A percentile compares a stretch with the other conserved stretches of the same genome.
These are phyloP conservation scores for Mesochorus sp. DNA, from an alignment of 2,888 invertebrate species.

Conservation along the genomic window DNA sequence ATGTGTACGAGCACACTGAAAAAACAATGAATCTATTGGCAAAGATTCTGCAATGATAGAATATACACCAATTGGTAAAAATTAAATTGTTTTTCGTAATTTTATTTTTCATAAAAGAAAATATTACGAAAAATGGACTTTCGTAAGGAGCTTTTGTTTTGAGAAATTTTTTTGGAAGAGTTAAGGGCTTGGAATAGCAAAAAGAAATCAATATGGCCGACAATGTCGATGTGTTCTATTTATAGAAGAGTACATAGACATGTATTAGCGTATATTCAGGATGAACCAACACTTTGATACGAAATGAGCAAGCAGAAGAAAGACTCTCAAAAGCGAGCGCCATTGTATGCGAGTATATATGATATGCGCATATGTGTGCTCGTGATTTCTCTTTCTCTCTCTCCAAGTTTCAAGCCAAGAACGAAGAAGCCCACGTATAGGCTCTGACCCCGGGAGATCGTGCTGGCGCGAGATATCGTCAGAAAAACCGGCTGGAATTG, in stretches of 20 bases:
- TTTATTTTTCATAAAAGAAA: no score
- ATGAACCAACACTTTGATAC: conserved; percentile 8
- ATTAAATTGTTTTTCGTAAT: no score
- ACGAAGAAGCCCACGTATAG: conserved; percentile 52
- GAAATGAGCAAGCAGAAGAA: not conserved
- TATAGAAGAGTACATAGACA: conserved; percentile 21
- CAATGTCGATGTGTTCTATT: conserved; percentile 39
- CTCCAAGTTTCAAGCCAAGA: conserved; percentile 39
- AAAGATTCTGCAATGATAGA: conserved; percentile 62
- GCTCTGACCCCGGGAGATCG: conserved; percentile 56
- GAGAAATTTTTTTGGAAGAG: no score
- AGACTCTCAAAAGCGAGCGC: not conserved
- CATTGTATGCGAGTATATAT: not conserved
- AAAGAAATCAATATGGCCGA: conserved; percentile 63
- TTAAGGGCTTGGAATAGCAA: conserved; percentile 46
- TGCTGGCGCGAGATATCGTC: conserved; percentile 73
- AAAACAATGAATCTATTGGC: conserved; percentile 52
- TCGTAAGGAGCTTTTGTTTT: no score
- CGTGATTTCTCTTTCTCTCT: not conserved
- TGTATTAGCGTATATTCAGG: not conserved
- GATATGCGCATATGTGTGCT: not conserved
- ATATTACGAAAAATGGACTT: no score
- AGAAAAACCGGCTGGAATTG: conserved; percentile 78
- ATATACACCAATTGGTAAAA: conserved; percentile 61
- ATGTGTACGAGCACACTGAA: conserved; percentile 9